These are phyloP conservation scores for Cydia strobilella DNA, from an alignment of 1,140 invertebrate species.

Conservation along the genomic window DNA sequence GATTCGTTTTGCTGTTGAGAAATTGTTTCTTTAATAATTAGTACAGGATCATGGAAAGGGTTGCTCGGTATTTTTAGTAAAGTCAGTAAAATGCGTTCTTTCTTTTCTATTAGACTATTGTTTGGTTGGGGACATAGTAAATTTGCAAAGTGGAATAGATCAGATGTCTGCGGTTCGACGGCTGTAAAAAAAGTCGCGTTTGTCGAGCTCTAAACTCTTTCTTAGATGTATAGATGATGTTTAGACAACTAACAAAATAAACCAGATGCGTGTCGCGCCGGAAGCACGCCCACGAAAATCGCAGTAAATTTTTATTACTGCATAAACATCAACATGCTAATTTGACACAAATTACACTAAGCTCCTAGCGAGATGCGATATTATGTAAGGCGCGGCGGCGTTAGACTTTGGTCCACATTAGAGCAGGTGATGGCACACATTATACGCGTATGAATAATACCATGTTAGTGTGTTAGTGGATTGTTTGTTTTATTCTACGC, in stretches of 20 bases:
- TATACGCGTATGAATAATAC: neutral
- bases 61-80: too few species aligned
- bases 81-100: too few species aligned
- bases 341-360: neutral
- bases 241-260: slow-evolving; percentile 2
- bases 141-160: too few species aligned
- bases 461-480: slow-evolving; percentile 29
- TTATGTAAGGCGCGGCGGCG: neutral
- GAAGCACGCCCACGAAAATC: slow-evolving; percentile 1
- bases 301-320: neutral
- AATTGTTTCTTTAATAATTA: slow-evolving; percentile 3
- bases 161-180: too few species aligned
- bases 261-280: neutral
- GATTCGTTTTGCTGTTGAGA: neutral
- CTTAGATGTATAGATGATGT: neutral
- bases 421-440: slow-evolving; percentile 13
- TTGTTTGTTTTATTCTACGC: slow-evolving; percentile 6
- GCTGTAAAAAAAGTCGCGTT: too few species aligned
- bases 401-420: slow-evolving; percentile 2
- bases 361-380: neutral
- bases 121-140: too few species aligned
- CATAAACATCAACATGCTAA: slow-evolving; percentile 3
- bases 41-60: too few species aligned
- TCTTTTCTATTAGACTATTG: too few species aligned
- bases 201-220: too few species aligned